A percentile compares a stretch with the other conserved stretches of the same genome.
Evolutionary conservation across 2,888 invertebrate genomes (phyloP).

Genomic region (Lymantria monacha): DNA sequence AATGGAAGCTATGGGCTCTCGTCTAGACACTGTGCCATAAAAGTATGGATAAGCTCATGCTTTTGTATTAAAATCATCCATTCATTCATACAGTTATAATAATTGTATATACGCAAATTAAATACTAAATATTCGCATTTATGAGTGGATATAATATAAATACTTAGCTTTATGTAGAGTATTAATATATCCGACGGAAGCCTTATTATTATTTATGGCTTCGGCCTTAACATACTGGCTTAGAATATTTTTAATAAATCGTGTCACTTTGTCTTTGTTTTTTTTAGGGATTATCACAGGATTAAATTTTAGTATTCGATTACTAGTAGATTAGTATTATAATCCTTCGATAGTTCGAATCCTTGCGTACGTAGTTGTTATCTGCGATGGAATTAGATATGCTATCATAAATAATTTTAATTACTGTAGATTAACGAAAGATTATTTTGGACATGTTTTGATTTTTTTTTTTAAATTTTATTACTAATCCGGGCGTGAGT

Average conservation of each 20-base stretch:
- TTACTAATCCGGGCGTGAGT: conserved; percentile 7
- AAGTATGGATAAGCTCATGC: conserved; percentile 35
- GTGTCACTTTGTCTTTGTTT: conserved; percentile 3
- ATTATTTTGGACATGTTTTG: conserved; percentile 27
- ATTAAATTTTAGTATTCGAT: conserved; percentile 24
- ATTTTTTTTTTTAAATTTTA: conserved; percentile 20
- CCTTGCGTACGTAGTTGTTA: conserved; percentile 14
- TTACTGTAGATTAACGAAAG: conserved; percentile 28
- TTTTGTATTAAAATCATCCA: conserved; percentile 26
- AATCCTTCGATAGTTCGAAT: conserved; percentile 21
- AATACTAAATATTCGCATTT: conserved; percentile 24
- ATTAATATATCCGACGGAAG: conserved; percentile 2
- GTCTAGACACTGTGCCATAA: conserved; percentile 41
- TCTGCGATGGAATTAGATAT: conserved; percentile 25
- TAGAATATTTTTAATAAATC: neutral
- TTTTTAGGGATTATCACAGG: conserved; percentile 27
- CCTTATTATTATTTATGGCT: conserved; percentile 4
- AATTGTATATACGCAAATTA: conserved; percentile 23
- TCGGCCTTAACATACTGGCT: neutral
- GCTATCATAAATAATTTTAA: conserved; percentile 21
- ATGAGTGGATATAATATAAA: neutral
- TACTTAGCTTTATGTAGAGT: conserved; percentile 13
- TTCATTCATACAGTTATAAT: conserved; percentile 25
- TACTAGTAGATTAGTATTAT: conserved; percentile 19
- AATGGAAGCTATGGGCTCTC: conserved; percentile 31